Evolutionary conservation across 1,140 invertebrate species (phyloP).

Genomic region (Telenomus remus): DNA sequence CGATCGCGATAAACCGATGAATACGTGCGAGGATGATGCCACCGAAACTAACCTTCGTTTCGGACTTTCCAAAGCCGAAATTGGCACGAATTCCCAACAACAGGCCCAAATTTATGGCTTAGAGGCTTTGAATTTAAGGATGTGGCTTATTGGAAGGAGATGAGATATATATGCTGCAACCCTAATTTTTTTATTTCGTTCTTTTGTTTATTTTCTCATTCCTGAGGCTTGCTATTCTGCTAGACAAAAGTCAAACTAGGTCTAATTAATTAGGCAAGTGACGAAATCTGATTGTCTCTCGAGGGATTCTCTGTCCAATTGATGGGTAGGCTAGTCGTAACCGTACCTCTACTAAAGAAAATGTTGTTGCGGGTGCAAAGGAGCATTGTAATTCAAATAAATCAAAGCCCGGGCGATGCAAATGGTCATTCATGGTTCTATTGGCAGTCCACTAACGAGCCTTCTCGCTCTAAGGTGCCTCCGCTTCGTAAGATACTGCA

Average conservation of each 20-base stretch:
- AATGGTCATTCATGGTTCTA: conserved; percentile 65
- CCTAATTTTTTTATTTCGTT: neutral
- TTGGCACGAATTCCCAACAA: conserved; percentile 18
- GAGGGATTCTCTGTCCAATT: neutral
- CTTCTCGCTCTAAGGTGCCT: conserved; percentile 41
- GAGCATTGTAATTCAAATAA: conserved; percentile 42
- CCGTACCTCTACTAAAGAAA: conserved; percentile 23
- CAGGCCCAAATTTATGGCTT: conserved; percentile 12
- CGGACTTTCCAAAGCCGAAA: conserved; percentile 23
- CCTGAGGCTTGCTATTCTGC: no score
- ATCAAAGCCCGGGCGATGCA: conserved; percentile 60
- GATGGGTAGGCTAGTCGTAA: conserved; percentile 24
- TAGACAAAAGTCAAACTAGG: neutral
- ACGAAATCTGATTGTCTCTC: conserved; percentile 10
- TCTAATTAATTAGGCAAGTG: conserved; percentile 13
- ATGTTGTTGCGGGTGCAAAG: conserved; percentile 35
- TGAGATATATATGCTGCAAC: neutral
- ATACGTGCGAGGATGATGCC: conserved; percentile 37
- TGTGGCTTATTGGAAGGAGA: conserved; percentile 14
- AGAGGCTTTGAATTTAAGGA: neutral
- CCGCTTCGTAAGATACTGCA: conserved; percentile 43
- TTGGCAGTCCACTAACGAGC: conserved; percentile 72
- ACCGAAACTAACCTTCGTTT: conserved; percentile 35
- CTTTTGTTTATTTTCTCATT: neutral
- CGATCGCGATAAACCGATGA: conserved; percentile 42